Evolutionary conservation across 2,113 vertebrate species (phyloP).

Genomic region (Dipodomys spectabilis): DNA sequence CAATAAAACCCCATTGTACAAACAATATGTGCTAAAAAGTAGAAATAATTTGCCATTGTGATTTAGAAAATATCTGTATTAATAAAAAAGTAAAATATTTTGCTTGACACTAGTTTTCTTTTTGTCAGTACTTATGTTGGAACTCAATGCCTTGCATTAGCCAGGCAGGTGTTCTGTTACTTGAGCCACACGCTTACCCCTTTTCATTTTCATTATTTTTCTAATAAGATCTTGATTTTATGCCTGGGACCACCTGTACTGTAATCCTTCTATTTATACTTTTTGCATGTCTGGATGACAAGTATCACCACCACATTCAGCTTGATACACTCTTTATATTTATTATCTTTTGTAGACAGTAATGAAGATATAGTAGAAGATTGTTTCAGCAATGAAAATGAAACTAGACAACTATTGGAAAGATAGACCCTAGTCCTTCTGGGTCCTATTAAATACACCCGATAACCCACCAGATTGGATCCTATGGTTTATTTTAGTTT

Average conservation of each 20-base stretch:
- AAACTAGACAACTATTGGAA: conserved; percentile 1
- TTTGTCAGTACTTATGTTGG: background rate
- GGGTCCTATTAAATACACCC: background rate
- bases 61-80: background rate
- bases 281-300: too few species aligned
- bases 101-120: background rate
- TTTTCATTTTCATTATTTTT: too few species aligned
- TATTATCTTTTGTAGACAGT: background rate
- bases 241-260: too few species aligned
- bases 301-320: background rate
- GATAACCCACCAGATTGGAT: background rate
- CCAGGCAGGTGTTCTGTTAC: too few species aligned
- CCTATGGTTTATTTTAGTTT: background rate
- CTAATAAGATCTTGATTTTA: too few species aligned
- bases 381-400: background rate
- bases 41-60: background rate
- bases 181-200: too few species aligned
- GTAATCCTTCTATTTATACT: too few species aligned
- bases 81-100: background rate
- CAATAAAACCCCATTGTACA: too few species aligned
- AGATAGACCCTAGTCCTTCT: background rate
- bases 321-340: background rate
- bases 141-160: too few species aligned
- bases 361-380: background rate
- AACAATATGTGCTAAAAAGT: too few species aligned